These are phyloP conservation scores for Hyles lineata DNA, from an alignment of 2,888 invertebrate species.

Conservation along the genomic window DNA sequence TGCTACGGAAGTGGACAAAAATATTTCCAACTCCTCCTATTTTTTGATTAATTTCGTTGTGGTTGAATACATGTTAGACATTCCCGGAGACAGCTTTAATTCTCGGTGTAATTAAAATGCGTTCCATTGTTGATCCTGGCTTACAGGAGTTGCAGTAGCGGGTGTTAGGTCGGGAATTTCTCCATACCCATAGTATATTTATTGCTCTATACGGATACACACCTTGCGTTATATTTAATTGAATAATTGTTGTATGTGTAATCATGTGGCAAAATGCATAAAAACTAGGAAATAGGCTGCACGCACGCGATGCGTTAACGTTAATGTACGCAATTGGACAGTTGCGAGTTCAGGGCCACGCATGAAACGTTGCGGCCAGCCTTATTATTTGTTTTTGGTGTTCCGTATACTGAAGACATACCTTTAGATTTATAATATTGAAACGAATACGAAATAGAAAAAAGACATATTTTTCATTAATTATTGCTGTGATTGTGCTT, in stretches of 20 bases:
- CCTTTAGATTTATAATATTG: background rate
- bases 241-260: slow-evolving; percentile 21
- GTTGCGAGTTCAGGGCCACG: slow-evolving; percentile 8
- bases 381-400: background rate
- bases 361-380: background rate
- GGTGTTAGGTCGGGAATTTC: too few relatives aligned
- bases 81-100: too few relatives aligned
- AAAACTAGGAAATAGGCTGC: slow-evolving; percentile 24
- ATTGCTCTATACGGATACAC: background rate
- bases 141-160: too few relatives aligned
- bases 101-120: too few relatives aligned
- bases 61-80: too few relatives aligned
- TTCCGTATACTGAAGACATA: background rate
- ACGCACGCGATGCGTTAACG: slow-evolving; percentile 27
- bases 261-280: slow-evolving; percentile 4
- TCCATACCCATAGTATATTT: background rate
- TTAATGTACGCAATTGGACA: slow-evolving; percentile 20
- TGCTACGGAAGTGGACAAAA: too few relatives aligned
- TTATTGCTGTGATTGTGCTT: too few relatives aligned
- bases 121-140: too few relatives aligned
- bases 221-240: slow-evolving; percentile 20
- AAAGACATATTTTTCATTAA: too few relatives aligned
- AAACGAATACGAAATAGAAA: too few relatives aligned
- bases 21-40: too few relatives aligned
- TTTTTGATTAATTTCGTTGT: too few relatives aligned